Conservation (phyloP, 2,888 invertebrate species). For the Athripsodes cinereus region DNA sequence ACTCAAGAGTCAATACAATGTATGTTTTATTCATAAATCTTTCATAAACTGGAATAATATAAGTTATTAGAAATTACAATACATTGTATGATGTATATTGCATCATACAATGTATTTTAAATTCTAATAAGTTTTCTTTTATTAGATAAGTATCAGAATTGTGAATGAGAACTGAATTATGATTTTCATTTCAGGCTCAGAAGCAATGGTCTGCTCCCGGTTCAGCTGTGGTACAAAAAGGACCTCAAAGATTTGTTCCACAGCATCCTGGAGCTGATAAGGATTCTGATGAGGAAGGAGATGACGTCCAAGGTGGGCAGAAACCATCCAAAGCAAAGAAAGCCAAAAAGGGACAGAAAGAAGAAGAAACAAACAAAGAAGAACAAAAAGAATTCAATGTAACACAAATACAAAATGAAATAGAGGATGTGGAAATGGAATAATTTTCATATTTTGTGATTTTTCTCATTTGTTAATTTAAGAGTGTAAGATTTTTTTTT, state of each 20-base stretch:
- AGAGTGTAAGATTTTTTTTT: too few relatives aligned
- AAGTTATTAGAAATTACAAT: too few relatives aligned
- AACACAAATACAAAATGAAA: slow-evolving; percentile 50
- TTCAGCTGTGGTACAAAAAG: slow-evolving; percentile 42
- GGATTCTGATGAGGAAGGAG: slow-evolving; percentile 58
- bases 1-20: slow-evolving; percentile 48
- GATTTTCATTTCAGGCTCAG: slow-evolving; percentile 43
- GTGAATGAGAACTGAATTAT: not conserved
- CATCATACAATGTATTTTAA: too few relatives aligned
- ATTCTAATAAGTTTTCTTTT: too few relatives aligned
- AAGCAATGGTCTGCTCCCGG: slow-evolving; percentile 59
- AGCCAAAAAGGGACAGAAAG: slow-evolving; percentile 8
- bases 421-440: slow-evolving; percentile 30
- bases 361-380: slow-evolving; percentile 19
- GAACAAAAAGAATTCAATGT: slow-evolving; percentile 34
- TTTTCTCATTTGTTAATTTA: too few relatives aligned
- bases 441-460: not conserved
- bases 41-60: too few relatives aligned
- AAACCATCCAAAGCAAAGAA: slow-evolving; percentile 13
- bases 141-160: not conserved
- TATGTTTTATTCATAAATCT: slow-evolving; percentile 33
- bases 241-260: slow-evolving; percentile 54
- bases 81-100: too few relatives aligned
- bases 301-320: slow-evolving; percentile 30
- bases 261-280: slow-evolving; percentile 61